Evolutionary conservation across 2,113 vertebrate species (phyloP).

Genomic region (Aramus guarauna): DNA sequence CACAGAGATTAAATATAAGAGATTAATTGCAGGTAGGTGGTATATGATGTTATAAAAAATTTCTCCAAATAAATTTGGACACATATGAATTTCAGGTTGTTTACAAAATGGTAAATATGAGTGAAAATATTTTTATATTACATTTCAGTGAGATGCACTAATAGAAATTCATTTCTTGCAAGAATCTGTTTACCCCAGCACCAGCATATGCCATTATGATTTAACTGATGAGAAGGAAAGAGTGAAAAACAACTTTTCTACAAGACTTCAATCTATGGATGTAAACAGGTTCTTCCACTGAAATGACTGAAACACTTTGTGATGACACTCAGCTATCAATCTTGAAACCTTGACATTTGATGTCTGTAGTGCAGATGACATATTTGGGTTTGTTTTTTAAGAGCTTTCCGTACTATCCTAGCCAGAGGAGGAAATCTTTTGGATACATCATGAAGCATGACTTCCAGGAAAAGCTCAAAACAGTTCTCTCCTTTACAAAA

Average conservation of each 20-base stretch:
- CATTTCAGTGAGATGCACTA: background rate
- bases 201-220: background rate
- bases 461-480: background rate
- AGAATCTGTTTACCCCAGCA: background rate
- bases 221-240: background rate
- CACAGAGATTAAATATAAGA: background rate
- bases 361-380: background rate
- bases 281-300: background rate
- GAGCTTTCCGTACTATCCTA: background rate
- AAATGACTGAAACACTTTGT: background rate
- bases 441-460: background rate
- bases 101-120: background rate
- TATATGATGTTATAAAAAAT: background rate
- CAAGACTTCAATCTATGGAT: background rate
- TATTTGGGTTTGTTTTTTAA: background rate
- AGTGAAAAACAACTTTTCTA: background rate
- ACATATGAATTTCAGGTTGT: background rate
- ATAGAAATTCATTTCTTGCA: background rate
- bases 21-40: background rate
- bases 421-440: background rate
- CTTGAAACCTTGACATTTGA: background rate
- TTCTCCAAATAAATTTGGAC: background rate
- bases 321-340: background rate
- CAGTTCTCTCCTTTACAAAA: background rate
- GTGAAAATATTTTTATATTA: background rate